Evolutionary conservation across 1,140 invertebrate genomes (phyloP), one percentile per base, ranked within the genome.

Genomic region (Andrena cerasifolii): DNA sequence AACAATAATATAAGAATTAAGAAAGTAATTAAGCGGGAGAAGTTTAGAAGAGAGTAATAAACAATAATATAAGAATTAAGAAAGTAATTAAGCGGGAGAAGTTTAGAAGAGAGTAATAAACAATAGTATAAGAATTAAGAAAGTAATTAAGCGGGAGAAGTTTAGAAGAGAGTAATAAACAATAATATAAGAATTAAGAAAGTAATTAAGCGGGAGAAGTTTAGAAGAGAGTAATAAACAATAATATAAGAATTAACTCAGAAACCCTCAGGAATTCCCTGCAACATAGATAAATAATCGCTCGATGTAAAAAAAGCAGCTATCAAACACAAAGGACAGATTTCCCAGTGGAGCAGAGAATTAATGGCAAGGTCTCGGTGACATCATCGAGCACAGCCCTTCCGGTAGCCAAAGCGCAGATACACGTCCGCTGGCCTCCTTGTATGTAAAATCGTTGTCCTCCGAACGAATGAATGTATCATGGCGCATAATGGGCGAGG

Each of bases 401-500:
- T 78, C 79, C 74, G 73, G 66, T 56, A 73, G 68, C 24, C 53
- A 28, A 58, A 56, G 65, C 47, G 24, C 43, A 71, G 53, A 26
- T 43, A 80, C 59, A 67, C 61, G 49, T 67, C 45, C 36, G n/a
- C 58, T 58, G 58, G 56, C 54, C 72, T 79, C 71, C 74, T 77
- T 86, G 63, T 78, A 82, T 81, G 79, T 79, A 86, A 82, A 86
- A 86, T 86, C 78, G 24, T n/a, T 26, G 53, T 54, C 51, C 76
- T 54, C 49, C n/a, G n/a, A 49, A 65, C 65, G 70, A 82, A 80
- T 84, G 82, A 88, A 86, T 88, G 87, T 84, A 88, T 89, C 84
- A 75, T 76, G 78, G 80, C 75, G 75, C 66, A 78, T 89, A 89
- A 90, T 90, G 89, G 88, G 88, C 83, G 88, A 91, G 88, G 87